Percentiles rank a stretch among this genome's conserved stretches.
Conservation (phyloP, 37 sponge, comb jelly and placozoan genomes). For the Axinella damicornis region DNA sequence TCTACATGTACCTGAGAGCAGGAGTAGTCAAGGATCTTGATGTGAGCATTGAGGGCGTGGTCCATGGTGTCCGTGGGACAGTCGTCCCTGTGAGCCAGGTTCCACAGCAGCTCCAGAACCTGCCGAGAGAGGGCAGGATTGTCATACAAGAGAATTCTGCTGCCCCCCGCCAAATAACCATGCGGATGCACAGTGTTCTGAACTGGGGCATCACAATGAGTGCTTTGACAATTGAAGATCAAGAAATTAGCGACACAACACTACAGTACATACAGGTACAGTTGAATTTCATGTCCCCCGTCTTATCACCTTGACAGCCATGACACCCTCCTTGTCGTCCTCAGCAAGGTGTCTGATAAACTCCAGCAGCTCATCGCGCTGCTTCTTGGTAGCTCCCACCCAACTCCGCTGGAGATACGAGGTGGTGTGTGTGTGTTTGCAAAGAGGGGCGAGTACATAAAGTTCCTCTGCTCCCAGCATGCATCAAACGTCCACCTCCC, state of each 20-base stretch:
- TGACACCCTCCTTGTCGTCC: conserved; percentile 98
- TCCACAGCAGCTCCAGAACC: conserved; percentile 95
- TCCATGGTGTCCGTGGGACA: conserved; percentile 96
- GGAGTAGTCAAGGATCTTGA: conserved; percentile 97
- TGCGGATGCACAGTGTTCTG: too few species aligned
- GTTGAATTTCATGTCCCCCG: too few species aligned
- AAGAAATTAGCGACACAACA: too few species aligned
- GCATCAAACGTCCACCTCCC: too few species aligned
- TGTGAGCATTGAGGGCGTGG: conserved; percentile 92
- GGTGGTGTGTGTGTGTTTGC: too few species aligned
- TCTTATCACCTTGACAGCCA: conserved; percentile 95
- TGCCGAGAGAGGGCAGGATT: neutral
- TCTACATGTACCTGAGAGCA: conserved; percentile 82
- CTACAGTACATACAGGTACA: too few species aligned
- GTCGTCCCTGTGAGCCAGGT: conserved; percentile 87
- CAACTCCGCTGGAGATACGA: conserved; percentile 89
- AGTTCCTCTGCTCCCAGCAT: too few species aligned
- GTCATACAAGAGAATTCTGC: neutral
- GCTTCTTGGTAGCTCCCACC: conserved; percentile 88
- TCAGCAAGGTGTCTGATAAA: conserved; percentile 97
- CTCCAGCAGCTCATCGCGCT: conserved; percentile 94
- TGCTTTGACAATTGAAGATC: too few species aligned
- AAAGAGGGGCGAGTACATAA: too few species aligned
- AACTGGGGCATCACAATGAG: too few species aligned
- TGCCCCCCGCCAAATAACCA: neutral